Percentiles rank a stretch among this genome's conserved stretches.
These are phyloP conservation scores for Sturmia bella DNA, from an alignment of 2,888 invertebrate genomes.

Conservation along the genomic window DNA sequence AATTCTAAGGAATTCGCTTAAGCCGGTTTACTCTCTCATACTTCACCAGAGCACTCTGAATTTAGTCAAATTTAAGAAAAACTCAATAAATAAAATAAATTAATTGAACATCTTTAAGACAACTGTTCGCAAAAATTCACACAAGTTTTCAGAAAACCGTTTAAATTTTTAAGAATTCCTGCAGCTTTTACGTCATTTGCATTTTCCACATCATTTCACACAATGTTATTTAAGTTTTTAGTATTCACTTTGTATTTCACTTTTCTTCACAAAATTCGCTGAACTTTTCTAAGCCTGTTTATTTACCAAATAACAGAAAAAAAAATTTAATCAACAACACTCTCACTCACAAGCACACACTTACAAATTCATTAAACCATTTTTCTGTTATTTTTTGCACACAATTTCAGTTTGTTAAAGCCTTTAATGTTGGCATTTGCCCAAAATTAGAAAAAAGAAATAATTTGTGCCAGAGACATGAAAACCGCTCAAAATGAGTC, in stretches of 20 bases:
- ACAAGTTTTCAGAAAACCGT: not conserved
- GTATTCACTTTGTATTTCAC: conserved; percentile 2
- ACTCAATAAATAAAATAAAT: too few species aligned
- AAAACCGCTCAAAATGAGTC: conserved; percentile 48
- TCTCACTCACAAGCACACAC: not conserved
- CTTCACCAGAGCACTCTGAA: too few species aligned
- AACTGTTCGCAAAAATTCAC: not conserved
- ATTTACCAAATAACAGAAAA: conserved; percentile 4
- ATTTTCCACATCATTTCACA: conserved; percentile 59
- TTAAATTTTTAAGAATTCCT: not conserved
- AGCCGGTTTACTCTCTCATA: too few species aligned
- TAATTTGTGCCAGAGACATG: conserved; percentile 8
- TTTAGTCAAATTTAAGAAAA: too few species aligned
- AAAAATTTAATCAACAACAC: conserved; percentile 30
- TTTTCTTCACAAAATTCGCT: not conserved
- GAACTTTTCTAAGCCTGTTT: conserved; percentile 10
- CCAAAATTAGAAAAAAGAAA: conserved; percentile 34
- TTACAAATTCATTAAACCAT: not conserved
- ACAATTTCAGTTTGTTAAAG: conserved; percentile 51
- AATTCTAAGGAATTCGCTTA: too few species aligned
- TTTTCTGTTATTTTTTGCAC: conserved; percentile 27
- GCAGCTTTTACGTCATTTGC: conserved; percentile 36
- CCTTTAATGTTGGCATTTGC: conserved; percentile 47
- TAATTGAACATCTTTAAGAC: too few species aligned
- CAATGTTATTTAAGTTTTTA: conserved; percentile 31